Evolutionary conservation across 1,140 invertebrate species (phyloP).

Genomic region (Musca vetustissima): DNA sequence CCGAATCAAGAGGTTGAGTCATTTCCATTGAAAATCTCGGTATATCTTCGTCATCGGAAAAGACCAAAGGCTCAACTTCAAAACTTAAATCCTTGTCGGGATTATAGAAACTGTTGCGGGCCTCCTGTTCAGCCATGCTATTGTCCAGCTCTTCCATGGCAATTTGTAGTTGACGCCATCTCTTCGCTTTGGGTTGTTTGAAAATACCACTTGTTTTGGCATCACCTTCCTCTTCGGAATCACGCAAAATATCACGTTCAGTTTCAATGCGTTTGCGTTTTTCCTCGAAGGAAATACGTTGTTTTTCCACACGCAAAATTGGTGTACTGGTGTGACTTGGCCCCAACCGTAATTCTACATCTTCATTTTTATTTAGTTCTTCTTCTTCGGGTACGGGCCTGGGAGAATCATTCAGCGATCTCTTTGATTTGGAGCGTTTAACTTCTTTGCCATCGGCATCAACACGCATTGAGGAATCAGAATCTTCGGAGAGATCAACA

Average conservation of each 20-base stretch:
- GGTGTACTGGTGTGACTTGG: conserved; percentile 44
- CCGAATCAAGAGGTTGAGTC: conserved; percentile 52
- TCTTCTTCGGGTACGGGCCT: conserved; percentile 30
- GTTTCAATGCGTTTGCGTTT: conserved; percentile 49
- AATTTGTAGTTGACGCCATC: conserved; percentile 44
- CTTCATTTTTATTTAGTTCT: conserved; percentile 25
- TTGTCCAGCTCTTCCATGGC: conserved; percentile 33
- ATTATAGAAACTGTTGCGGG: conserved; percentile 64
- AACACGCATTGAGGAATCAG: conserved; percentile 43
- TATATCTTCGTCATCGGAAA: conserved; percentile 67
- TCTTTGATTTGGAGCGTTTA: conserved; percentile 45
- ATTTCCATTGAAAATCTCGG: conserved; percentile 58
- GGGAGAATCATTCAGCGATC: conserved; percentile 33
- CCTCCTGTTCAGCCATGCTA: conserved; percentile 13
- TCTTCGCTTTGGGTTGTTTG: conserved; percentile 31
- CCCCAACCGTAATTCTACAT: conserved; percentile 38
- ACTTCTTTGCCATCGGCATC: conserved; percentile 40
- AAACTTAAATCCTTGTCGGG: conserved; percentile 64
- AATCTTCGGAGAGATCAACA: conserved; percentile 51
- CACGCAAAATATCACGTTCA: conserved; percentile 48
- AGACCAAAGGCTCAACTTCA: conserved; percentile 66
- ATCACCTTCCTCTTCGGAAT: conserved; percentile 50
- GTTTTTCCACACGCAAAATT: conserved; percentile 47
- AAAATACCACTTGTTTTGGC: background rate
- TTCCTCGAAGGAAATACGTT: conserved; percentile 53